These are phyloP conservation scores for Mionectes macconnelli DNA, from an alignment of 2,113 vertebrate species.

Conservation along the genomic window DNA sequence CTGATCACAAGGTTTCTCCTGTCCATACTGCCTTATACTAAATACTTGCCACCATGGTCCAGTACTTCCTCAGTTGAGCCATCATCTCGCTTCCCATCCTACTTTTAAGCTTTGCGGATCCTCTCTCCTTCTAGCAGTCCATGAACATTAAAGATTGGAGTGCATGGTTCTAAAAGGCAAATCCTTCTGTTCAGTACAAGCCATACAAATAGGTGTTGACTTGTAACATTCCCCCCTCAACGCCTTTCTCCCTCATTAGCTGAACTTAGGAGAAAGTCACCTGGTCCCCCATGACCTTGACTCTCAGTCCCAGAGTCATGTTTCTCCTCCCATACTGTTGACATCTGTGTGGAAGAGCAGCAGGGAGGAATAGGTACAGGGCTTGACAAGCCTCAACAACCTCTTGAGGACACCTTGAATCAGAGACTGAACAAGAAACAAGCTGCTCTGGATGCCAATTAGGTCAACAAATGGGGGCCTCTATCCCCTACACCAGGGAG, in stretches of 20 bases:
- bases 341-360: background rate
- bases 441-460: background rate
- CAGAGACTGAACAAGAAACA: background rate
- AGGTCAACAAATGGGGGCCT: rapidly evolving
- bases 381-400: background rate
- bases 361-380: background rate
- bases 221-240: background rate
- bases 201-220: background rate
- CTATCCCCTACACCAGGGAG: background rate
- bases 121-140: background rate
- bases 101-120: background rate
- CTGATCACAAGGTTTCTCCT: background rate
- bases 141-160: background rate
- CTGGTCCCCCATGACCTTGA: background rate
- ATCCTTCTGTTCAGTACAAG: background rate
- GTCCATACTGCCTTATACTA: background rate
- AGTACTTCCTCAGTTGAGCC: background rate
- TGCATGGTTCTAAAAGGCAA: background rate
- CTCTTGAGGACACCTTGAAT: background rate
- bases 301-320: background rate
- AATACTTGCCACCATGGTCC: background rate
- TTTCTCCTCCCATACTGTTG: background rate
- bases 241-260: background rate
- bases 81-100: background rate
- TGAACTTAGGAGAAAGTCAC: background rate